Percentiles rank a stretch among this genome's conserved stretches.
Conservation (phyloP, 2,888 invertebrate genomes). For the Dimorphilus gyrociliatus region DNA sequence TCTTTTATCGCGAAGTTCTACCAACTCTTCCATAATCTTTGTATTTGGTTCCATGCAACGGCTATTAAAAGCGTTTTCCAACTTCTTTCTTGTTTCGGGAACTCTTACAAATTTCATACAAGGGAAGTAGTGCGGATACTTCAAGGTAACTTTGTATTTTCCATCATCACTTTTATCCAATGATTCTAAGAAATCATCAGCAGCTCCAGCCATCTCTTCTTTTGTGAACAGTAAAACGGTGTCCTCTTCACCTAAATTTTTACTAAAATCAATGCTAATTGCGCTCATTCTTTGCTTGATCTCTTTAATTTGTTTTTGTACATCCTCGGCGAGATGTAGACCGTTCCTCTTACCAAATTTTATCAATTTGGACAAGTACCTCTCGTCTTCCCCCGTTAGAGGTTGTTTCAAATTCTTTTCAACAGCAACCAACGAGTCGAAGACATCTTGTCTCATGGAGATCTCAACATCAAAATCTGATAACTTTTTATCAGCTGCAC, state of each 20-base stretch:
- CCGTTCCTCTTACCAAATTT: conserved; percentile 39
- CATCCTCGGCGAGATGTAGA: conserved; percentile 36
- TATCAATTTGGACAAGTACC: conserved; percentile 38
- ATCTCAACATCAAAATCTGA: conserved; percentile 41
- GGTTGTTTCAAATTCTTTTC: conserved; percentile 10
- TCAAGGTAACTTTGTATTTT: conserved; percentile 38
- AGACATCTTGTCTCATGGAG: conserved; percentile 41
- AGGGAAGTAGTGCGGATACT: conserved; percentile 42
- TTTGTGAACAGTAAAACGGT: conserved; percentile 37
- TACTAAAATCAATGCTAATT: conserved; percentile 36
- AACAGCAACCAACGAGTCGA: conserved; percentile 34
- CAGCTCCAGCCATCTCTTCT: conserved; percentile 38
- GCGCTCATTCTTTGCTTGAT: conserved; percentile 39
- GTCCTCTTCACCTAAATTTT: conserved; percentile 40
- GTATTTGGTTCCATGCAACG: conserved; percentile 40
- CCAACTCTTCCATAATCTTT: conserved; percentile 38
- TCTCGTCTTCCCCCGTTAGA: conserved; percentile 30
- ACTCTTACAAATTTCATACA: conserved; percentile 38
- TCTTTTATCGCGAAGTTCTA: conserved; percentile 37
- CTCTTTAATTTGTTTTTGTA: conserved; percentile 34
- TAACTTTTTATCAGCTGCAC: conserved; percentile 37
- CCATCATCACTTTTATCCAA: conserved; percentile 34
- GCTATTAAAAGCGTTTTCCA: conserved; percentile 39
- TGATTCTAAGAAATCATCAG: too few species aligned
- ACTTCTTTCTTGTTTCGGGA: conserved; percentile 33